Percentiles rank a stretch among this genome's conserved stretches.
phyloP scores from a whole-genome alignment of 53 echinoderm and acorn worm species.

The Arbacia lixula region DNA sequence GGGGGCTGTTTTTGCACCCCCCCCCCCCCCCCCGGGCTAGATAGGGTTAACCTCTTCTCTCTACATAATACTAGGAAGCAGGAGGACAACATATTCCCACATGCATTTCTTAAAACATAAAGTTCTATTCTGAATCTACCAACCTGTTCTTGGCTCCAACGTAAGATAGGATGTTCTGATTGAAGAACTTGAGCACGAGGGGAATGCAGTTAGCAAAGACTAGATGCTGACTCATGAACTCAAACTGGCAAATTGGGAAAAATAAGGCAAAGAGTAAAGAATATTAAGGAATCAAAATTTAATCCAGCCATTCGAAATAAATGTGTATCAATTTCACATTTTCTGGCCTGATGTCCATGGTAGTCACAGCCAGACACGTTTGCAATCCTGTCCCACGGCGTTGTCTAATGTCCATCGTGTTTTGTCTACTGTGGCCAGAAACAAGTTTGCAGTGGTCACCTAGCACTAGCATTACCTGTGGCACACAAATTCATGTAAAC shows the following conservation, averaged over 20 bases:
- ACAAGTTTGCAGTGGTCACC: not conserved
- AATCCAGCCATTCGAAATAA: not conserved
- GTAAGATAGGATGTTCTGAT: conserved; percentile 96
- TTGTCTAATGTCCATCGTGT: not conserved
- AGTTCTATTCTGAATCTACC: not conserved
- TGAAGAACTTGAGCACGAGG: conserved; percentile 97
- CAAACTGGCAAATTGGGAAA: conserved; percentile 71
- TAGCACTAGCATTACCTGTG: too few species aligned
- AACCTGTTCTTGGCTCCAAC: conserved; percentile 97
- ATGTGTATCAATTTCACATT: too few species aligned
- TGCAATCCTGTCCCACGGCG: not conserved
- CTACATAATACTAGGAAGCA: too few species aligned
- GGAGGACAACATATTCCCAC: too few species aligned
- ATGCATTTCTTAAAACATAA: too few species aligned
- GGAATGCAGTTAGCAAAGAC: conserved; percentile 99
- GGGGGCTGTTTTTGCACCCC: too few species aligned
- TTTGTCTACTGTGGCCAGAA: not conserved
- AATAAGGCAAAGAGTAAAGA: not conserved
- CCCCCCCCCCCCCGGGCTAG: too few species aligned
- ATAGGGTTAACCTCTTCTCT: too few species aligned
- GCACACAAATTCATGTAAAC: too few species aligned
- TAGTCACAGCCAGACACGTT: not conserved
- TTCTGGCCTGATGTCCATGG: not conserved
- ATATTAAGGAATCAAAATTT: not conserved
- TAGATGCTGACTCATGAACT: conserved; percentile 99